Conservation (phyloP, 2,113 vertebrate species). For the Calidris pygmaea region DNA sequence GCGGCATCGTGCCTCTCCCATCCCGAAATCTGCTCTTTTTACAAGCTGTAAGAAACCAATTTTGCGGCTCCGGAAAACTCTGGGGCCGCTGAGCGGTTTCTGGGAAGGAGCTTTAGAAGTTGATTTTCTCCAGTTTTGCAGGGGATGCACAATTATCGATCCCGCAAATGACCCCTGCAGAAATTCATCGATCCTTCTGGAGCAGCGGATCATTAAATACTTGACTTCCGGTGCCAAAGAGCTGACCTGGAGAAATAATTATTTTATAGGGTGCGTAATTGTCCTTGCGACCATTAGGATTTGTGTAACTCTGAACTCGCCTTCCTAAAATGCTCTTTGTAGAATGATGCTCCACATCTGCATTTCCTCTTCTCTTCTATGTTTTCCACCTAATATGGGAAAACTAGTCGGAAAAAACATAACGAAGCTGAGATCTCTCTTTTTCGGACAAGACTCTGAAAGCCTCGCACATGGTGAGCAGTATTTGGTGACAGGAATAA, state of each 20-base stretch:
- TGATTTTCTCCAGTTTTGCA: conserved; percentile 56
- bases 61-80: not conserved
- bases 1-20: not conserved
- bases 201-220: conserved; percentile 61
- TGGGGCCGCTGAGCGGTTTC: not conserved
- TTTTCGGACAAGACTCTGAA: not conserved
- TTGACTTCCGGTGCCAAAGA: conserved; percentile 64
- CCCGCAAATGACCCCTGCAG: conserved; percentile 64
- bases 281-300: not conserved
- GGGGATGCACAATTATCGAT: conserved; percentile 64
- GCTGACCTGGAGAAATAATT: conserved; percentile 50
- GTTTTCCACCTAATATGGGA: not conserved
- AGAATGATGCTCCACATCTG: not conserved
- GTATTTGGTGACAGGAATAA: not conserved
- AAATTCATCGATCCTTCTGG: conserved; percentile 69
- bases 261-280: not conserved
- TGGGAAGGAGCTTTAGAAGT: conserved; percentile 56
- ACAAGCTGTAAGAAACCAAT: not conserved
- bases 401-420: not conserved
- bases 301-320: not conserved
- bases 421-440: not conserved
- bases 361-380: not conserved
- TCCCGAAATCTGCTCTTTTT: conserved; percentile 1
- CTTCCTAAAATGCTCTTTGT: not conserved
- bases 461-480: not conserved